Conservation (phyloP, 2,797 vertebrate genomes). For the Decapterus maruadsi region DNA sequence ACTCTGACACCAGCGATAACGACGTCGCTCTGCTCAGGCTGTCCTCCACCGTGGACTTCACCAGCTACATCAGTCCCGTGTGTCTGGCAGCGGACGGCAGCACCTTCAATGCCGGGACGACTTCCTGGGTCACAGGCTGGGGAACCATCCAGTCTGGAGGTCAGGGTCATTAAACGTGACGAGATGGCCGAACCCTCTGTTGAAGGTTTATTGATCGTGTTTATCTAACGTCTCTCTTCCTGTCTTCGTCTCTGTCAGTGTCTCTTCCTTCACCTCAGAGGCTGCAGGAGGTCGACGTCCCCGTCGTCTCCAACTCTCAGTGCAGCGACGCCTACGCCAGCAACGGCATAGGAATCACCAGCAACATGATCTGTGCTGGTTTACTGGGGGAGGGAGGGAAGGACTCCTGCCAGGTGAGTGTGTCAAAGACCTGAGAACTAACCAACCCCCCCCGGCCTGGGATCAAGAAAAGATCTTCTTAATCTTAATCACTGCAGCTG, state of each 20-base stretch:
- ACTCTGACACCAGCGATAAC: fast-evolving
- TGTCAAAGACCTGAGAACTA: no score
- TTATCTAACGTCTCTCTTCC: background rate
- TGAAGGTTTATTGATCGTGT: no score
- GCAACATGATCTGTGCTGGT: conserved; percentile 83
- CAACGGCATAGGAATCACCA: background rate
- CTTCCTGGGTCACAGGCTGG: conserved; percentile 76
- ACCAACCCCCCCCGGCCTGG: no score
- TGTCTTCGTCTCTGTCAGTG: conserved; percentile 16
- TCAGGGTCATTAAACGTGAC: conserved; percentile 25
- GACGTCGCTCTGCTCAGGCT: conserved; percentile 72
- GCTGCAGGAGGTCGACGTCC: conserved; percentile 78
- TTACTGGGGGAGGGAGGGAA: conserved; percentile 52
- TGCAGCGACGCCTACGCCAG: conserved; percentile 24
- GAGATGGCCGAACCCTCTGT: background rate
- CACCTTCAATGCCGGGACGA: fast-evolving
- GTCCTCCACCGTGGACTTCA: conserved; percentile 40
- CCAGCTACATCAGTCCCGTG: conserved; percentile 74
- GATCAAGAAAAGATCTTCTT: no score
- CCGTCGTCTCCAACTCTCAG: conserved; percentile 61
- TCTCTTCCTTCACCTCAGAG: conserved; percentile 8
- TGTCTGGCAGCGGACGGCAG: conserved; percentile 72
- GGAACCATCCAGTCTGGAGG: background rate
- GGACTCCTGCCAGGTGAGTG: conserved; percentile 80
- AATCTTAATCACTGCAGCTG: no score